Percentiles rank a stretch among this genome's conserved stretches.
phyloP scores from a whole-genome alignment of 2,113 vertebrate species.

The Seriola aureovittata region DNA sequence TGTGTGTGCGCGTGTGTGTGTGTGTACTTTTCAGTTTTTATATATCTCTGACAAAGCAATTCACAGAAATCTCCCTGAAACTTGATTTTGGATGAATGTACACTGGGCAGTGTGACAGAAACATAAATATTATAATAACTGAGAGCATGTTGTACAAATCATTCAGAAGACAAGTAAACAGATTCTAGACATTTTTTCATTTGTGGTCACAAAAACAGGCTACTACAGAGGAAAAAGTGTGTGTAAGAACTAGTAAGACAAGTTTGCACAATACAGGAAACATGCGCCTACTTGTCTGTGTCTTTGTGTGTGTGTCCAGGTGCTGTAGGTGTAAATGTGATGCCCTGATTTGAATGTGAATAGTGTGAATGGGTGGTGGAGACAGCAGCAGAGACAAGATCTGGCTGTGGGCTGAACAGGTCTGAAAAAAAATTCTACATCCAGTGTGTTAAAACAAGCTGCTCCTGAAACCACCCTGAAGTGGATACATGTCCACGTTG shows the following conservation, averaged over 20 bases:
- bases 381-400: constrained; percentile 16
- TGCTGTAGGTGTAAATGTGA: constrained; percentile 32
- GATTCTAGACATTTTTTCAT: too few relatives aligned
- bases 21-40: not conserved
- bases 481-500: too few relatives aligned
- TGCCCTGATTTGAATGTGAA: constrained; percentile 49
- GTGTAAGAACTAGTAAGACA: constrained; percentile 5
- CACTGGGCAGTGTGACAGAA: not conserved
- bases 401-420: not conserved
- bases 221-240: not conserved
- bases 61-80: not conserved
- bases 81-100: not conserved
- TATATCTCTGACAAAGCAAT: not conserved
- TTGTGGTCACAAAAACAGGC: not conserved
- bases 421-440: not conserved
- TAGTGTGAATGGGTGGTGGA: constrained; percentile 24
- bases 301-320: not conserved
- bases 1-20: constrained; percentile 11
- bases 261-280: constrained; percentile 46
- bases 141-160: not conserved
- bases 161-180: not conserved
- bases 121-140: too few relatives aligned
- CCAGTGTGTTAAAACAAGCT: not conserved
- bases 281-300: constrained; percentile 11
- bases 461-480: not conserved